Conservation (phyloP, 1,140 invertebrate genomes). For the Ditylenchus dipsaci region DNA sequence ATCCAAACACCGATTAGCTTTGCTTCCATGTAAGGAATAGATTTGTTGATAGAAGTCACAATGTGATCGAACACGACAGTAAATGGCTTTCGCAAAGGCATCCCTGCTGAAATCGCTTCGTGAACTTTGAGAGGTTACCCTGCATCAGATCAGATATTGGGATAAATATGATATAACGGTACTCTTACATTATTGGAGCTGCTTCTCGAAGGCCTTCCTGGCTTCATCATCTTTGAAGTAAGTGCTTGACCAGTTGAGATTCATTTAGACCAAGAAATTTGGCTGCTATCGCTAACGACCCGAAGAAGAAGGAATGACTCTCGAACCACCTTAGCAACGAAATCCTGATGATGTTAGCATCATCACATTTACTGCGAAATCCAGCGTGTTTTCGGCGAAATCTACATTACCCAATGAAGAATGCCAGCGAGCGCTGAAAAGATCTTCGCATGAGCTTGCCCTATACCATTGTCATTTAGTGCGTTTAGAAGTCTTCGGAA, state of each 20-base stretch:
- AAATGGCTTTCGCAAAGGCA: constrained; percentile 90
- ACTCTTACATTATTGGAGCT: too few relatives aligned
- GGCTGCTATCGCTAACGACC: constrained; percentile 69
- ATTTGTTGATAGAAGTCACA: constrained; percentile 74
- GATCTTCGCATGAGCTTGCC: neutral
- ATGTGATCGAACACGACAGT: constrained; percentile 91
- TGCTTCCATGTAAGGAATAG: constrained; percentile 79
- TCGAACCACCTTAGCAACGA: constrained; percentile 70
- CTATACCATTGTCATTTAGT: constrained; percentile 18
- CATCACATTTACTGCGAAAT: constrained; percentile 42
- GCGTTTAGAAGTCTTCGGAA: constrained; percentile 20
- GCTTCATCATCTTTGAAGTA: constrained; percentile 87
- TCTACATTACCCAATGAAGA: constrained; percentile 36
- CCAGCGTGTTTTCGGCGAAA: constrained; percentile 22
- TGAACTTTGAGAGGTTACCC: constrained; percentile 88
- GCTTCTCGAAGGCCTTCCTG: constrained; percentile 66
- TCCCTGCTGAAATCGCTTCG: constrained; percentile 80
- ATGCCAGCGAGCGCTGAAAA: constrained; percentile 30
- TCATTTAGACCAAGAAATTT: constrained; percentile 75
- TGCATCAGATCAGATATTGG: constrained; percentile 62
- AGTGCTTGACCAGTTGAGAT: constrained; percentile 78
- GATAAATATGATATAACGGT: neutral
- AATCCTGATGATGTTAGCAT: neutral
- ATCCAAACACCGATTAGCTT: constrained; percentile 86
- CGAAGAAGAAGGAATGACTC: constrained; percentile 66